Evolutionary conservation across 1,140 invertebrate genomes (phyloP), one percentile per base, ranked within the genome.

Genomic region (Zaprionus inermis): DNA sequence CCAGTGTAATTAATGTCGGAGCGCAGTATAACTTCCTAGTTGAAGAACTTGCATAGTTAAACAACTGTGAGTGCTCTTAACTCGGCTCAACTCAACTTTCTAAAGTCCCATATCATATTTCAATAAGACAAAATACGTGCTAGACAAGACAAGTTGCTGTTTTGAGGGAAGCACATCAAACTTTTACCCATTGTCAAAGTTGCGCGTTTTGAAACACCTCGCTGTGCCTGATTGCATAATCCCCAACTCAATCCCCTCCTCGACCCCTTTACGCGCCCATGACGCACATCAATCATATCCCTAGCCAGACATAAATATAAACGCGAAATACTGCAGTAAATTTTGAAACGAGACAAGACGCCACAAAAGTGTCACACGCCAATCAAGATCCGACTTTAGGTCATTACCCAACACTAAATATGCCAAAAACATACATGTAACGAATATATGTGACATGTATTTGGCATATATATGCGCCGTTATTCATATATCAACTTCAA

Each of bases 361-460:
- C 38, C 38, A 18, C 79, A 69, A 72, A 88, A 89, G 72, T 88
- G 83, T 89, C 84, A 79, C 76, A 79, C 80, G 83, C 84, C 83
- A 88, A 89, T 88, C 83, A 83, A 88, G 72, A 5, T 4, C 6
- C 73, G 69, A 73, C 76, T 61, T 41, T 58, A 59, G 70, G 16
- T 58, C 65, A 65, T 73, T 61, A 51, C 22, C 41, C 36, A 32
- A 34, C 20, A 63, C 63, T 32, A 66, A 56, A 56, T 46, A 49
- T 28, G 24, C 24, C 24, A 28, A 28, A 28, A 9, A 49, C 11
- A 20, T 30, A 56, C 20, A 30, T 16, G 10, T 20, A 14, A 28
- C 34, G n/a, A 20, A 20, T 30, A 56, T 20, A 30, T 16, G 10
- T 20, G 18, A 28, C 34, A 30, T 36, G 54, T 60, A 34, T 44